Evolutionary conservation across 2,888 invertebrate genomes (phyloP), one percentile per base, ranked within the genome.

Genomic region (Tethea ocularis): DNA sequence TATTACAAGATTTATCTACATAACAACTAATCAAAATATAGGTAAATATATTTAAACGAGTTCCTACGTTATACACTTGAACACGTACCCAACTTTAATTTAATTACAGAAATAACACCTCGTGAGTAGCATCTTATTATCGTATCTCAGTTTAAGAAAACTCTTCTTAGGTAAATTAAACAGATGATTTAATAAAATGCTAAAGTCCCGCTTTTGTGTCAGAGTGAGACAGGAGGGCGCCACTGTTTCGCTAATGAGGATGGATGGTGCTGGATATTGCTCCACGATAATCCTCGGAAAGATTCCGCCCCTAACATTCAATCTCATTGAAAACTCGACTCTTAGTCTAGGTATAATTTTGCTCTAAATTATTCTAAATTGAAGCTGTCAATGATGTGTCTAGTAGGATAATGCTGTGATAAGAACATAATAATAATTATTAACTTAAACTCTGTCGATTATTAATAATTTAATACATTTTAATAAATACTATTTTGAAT

Each of bases 221-320:
- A 46, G 20, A 46, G 68, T 69, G 66, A 74, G 76, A 72, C 72
- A 65, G 72, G 71, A 72, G 77, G 72, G 77, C 72, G 74, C 64
- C 61, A 61, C 61, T 60, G 68, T 61, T 61, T 20, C 62, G 36
- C 65, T 84, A 86, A 87, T 82, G 77, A 80, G 80, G 79, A 86
- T 83, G 75, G 80, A 87, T 86, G 75, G 71, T 62, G 59, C 61
- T 61, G 71, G 74, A 81, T 83, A 86, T 86, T 86, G 81, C 80
- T 59, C 61, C 56, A 63, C 65, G 71, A 84, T 82, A 77, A 80
- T 82, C 78, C 75, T 59, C 60, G 53, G 60, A 51, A 61, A 56
- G 56, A 54, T 53, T 60, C 53, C 56, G 57, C 59, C 56, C 57
- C 60, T 24, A 57, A 61, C 63, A 61, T 67, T 68, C 62, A 56